Percentiles rank a stretch among this genome's conserved stretches.
These are phyloP conservation scores for Drosophila pseudotakahashii DNA, from an alignment of 2,888 invertebrate genomes.

Conservation along the genomic window DNA sequence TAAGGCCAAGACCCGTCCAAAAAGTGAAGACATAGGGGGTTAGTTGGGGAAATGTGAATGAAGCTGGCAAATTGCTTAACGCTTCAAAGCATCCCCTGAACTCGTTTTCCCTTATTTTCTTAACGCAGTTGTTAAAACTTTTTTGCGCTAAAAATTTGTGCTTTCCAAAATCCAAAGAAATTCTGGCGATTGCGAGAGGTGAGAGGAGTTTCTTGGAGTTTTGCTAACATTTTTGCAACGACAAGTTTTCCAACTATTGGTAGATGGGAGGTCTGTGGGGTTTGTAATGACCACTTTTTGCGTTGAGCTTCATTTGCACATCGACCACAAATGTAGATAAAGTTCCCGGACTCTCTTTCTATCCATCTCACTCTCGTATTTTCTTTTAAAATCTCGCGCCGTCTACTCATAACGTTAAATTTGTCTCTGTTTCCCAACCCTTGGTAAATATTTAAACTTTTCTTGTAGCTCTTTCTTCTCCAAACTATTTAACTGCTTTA, in stretches of 20 bases:
- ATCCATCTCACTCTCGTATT: conserved; percentile 4
- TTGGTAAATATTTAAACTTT: background rate
- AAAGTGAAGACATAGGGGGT: background rate
- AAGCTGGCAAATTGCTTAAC: conserved; percentile 80
- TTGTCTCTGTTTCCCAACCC: background rate
- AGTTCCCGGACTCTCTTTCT: conserved; percentile 7
- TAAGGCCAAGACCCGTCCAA: conserved; percentile 26
- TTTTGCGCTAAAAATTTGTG: conserved; percentile 65
- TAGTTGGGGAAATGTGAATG: conserved; percentile 33
- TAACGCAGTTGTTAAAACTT: conserved; percentile 78
- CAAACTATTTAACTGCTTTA: too few relatives aligned
- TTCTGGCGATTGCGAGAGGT: conserved; percentile 18
- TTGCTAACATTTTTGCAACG: conserved; percentile 59
- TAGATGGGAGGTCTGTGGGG: background rate
- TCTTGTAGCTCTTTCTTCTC: too few relatives aligned
- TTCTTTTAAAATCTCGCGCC: background rate
- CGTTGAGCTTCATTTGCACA: conserved; percentile 77
- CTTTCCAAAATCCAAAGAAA: conserved; percentile 57
- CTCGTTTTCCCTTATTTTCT: conserved; percentile 66
- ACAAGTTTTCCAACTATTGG: conserved; percentile 74
- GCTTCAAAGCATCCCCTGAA: conserved; percentile 56
- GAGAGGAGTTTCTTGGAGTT: conserved; percentile 5
- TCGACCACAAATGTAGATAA: conserved; percentile 67
- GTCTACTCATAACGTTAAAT: conserved; percentile 26
- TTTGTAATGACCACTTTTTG: conserved; percentile 45